phyloP scores from a whole-genome alignment of 2,797 vertebrate species.

The Hoplostethus atlanticus region DNA sequence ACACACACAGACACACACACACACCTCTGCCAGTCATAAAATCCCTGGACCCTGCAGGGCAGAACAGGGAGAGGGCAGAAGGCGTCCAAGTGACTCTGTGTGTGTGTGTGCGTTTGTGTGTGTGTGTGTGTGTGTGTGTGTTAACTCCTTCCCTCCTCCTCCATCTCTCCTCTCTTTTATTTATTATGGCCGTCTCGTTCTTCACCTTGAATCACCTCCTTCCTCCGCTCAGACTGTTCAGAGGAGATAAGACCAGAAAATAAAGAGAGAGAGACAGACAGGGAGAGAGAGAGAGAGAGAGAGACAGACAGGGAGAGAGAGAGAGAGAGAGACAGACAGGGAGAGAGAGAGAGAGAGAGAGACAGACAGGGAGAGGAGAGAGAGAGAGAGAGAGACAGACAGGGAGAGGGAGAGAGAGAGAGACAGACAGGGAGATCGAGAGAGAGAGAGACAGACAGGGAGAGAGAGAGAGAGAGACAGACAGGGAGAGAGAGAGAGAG shows the following conservation, averaged over 20 bases:
- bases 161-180: slow-evolving; percentile 16
- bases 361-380: too few species aligned
- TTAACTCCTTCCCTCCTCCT: too few species aligned
- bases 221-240: slow-evolving; percentile 73
- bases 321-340: too few species aligned
- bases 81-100: too few species aligned
- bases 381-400: neutral
- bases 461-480: slow-evolving; percentile 3
- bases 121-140: too few species aligned
- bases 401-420: neutral
- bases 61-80: too few species aligned
- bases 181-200: slow-evolving; percentile 73
- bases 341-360: too few species aligned
- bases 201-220: slow-evolving; percentile 80
- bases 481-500: neutral
- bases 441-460: neutral
- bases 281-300: neutral
- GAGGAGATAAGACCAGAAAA: slow-evolving; percentile 70
- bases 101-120: too few species aligned
- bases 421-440: neutral
- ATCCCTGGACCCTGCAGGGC: too few species aligned
- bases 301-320: too few species aligned
- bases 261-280: slow-evolving; percentile 18
- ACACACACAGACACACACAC: too few species aligned
- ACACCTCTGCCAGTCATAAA: too few species aligned